These are phyloP conservation scores for Naja naja DNA, from an alignment of 2,113 vertebrate genomes.

Conservation along the genomic window DNA sequence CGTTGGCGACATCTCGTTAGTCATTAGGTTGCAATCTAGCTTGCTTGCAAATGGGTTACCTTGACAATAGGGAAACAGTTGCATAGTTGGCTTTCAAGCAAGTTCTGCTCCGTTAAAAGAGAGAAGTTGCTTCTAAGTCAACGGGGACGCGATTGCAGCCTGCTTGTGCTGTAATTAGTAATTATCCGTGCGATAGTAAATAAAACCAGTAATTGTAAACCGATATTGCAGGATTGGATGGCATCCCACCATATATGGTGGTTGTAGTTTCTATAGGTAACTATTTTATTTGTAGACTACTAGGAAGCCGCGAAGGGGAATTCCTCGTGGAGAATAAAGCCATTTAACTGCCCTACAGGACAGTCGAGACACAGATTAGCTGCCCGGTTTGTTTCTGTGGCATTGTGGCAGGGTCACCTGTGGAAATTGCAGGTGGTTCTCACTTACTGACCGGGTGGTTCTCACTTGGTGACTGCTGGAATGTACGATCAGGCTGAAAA, in stretches of 20 bases:
- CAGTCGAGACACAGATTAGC: neutral
- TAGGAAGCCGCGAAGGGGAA: neutral
- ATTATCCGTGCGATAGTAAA: neutral
- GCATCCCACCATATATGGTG: neutral
- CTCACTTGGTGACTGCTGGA: neutral
- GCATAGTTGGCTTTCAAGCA: neutral
- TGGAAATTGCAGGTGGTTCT: neutral
- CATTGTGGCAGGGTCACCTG: neutral
- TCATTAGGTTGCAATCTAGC: neutral
- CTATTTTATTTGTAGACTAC: neutral
- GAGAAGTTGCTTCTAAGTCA: neutral
- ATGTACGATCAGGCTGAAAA: neutral
- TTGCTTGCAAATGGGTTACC: neutral
- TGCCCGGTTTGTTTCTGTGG: neutral
- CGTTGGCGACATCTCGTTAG: neutral
- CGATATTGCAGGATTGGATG: neutral
- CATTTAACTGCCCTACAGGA: neutral
- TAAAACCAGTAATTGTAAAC: neutral
- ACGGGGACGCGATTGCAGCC: neutral
- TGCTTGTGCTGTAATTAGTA: neutral
- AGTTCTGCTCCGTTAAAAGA: neutral
- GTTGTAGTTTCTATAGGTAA: neutral
- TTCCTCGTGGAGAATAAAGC: neutral
- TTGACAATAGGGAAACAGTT: neutral
- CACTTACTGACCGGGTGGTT: neutral